A percentile compares a stretch with the other conserved stretches of the same genome.
phyloP scores from a whole-genome alignment of 2,797 vertebrate genomes.

The Platalea minor region DNA sequence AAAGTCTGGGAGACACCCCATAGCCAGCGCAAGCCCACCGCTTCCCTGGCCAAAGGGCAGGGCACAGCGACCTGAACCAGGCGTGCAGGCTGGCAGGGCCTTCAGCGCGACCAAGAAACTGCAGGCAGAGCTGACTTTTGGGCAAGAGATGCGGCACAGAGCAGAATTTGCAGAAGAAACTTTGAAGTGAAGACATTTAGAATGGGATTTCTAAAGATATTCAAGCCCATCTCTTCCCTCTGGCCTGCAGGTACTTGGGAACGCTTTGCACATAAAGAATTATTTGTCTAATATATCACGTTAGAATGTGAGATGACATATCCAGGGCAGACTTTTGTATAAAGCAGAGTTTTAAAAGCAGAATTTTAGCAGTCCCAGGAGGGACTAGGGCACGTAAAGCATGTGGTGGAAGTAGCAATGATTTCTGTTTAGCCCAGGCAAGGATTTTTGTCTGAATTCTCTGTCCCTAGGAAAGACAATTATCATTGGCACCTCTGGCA shows the following conservation, averaged over 20 bases:
- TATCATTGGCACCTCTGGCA: not conserved
- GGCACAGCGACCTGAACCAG: rapidly evolving
- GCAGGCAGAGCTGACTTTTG: not conserved
- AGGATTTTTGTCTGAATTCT: not conserved
- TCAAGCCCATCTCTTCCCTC: slow-evolving; percentile 18
- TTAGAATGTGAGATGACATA: slow-evolving; percentile 57
- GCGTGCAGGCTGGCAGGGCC: rapidly evolving
- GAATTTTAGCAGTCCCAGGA: slow-evolving; percentile 30
- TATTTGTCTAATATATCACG: slow-evolving; percentile 41
- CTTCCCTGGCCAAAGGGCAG: not conserved
- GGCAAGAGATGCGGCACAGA: not conserved
- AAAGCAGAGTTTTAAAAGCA: slow-evolving; percentile 12
- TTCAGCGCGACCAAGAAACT: not conserved
- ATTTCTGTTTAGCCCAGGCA: not conserved
- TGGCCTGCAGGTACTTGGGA: slow-evolving; percentile 49
- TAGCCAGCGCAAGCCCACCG: not conserved
- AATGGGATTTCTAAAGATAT: slow-evolving; percentile 14
- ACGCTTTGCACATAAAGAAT: slow-evolving; percentile 33
- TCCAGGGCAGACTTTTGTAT: slow-evolving; percentile 53
- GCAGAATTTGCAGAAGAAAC: not conserved
- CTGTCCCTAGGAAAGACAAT: not conserved
- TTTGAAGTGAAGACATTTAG: not conserved
- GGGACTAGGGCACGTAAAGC: not conserved
- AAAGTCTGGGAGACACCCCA: not conserved
- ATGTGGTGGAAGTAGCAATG: not conserved